phyloP scores from a whole-genome alignment of 2,797 vertebrate species.

The Rhabdophis nuchalis region DNA sequence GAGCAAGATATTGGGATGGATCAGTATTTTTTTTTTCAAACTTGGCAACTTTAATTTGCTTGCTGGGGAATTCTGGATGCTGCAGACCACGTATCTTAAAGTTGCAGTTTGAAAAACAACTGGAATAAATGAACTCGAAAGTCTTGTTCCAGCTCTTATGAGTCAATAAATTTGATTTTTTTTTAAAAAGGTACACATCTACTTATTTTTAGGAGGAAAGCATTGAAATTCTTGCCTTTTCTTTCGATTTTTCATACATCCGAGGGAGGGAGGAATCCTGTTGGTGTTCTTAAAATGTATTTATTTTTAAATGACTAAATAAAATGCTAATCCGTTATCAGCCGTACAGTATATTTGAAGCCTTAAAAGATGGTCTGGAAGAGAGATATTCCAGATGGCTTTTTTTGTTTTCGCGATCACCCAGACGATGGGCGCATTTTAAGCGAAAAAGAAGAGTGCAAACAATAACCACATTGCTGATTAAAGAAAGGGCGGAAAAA shows the following conservation, averaged over 20 bases:
- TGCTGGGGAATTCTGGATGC: not conserved
- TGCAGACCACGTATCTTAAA: not conserved
- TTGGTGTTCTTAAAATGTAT: not conserved
- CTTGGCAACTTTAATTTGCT: not conserved
- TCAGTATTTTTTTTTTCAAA: not conserved
- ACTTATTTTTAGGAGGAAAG: not conserved
- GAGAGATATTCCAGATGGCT: accelerated
- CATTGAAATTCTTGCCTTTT: not conserved
- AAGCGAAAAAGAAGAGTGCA: not conserved
- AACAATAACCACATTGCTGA: not conserved
- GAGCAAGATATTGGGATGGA: not conserved
- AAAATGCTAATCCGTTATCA: not conserved
- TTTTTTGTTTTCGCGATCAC: no score
- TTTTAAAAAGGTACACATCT: not conserved
- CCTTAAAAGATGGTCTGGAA: not conserved
- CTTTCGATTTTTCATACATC: not conserved
- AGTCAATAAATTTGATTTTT: not conserved
- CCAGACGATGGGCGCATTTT: not conserved
- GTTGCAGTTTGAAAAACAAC: not conserved
- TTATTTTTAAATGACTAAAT: not conserved
- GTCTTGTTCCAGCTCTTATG: not conserved
- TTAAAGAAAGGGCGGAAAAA: not conserved
- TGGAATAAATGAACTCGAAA: not conserved
- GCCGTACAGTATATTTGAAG: not conserved
- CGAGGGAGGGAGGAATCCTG: not conserved